phyloP scores from a whole-genome alignment of 23 tunicate genomes.

The Trididemnum nubilum region DNA sequence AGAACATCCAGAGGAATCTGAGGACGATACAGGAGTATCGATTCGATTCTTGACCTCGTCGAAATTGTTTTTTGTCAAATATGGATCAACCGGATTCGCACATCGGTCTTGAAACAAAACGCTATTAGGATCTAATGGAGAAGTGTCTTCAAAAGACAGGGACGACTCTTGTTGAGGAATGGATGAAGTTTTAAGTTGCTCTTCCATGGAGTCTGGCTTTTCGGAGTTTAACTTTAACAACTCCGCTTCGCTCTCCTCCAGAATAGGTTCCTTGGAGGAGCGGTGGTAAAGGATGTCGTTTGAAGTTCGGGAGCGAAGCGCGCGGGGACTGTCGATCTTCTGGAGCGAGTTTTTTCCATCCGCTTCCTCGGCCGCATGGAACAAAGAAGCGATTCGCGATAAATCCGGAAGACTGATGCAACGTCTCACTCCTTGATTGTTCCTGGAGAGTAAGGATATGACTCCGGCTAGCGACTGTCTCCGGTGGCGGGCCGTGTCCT shows the following conservation, averaged over 20 bases:
- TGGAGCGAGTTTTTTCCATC: background rate
- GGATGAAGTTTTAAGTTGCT: too few relatives aligned
- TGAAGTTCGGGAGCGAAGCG: background rate
- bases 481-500: background rate
- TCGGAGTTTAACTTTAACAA: background rate
- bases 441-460: conserved; percentile 52
- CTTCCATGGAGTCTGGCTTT: too few relatives aligned
- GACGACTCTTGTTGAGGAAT: too few relatives aligned
- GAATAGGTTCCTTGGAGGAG: background rate
- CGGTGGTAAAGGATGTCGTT: background rate
- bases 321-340: background rate
- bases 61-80: too few relatives aligned
- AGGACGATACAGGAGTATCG: background rate
- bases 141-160: too few relatives aligned
- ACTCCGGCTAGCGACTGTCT: conserved; percentile 60
- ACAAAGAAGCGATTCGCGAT: conserved; percentile 36
- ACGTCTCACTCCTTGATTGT: conserved; percentile 26
- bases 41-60: background rate
- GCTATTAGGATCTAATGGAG: too few relatives aligned
- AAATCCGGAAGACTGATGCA: conserved; percentile 83
- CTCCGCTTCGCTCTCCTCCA: conserved; percentile 19
- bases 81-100: too few relatives aligned
- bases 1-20: conserved; percentile 35
- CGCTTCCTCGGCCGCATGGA: conserved; percentile 24
- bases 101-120: too few relatives aligned